Base-by-base conservation (phyloP, 1,140 invertebrate species). In the Augochlora pura region DNA sequence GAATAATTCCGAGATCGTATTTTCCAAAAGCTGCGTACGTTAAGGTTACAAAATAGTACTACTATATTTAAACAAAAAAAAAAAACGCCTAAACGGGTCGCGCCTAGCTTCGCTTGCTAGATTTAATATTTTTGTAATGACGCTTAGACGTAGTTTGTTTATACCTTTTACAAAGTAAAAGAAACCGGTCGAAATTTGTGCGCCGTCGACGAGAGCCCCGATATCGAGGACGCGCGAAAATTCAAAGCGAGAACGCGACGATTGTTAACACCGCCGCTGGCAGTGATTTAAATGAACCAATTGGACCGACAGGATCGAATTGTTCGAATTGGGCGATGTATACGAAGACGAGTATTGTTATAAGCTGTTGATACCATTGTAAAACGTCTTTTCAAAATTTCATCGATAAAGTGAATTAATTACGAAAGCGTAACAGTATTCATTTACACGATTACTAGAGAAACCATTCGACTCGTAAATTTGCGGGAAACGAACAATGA, bases 111-210 rank as follows among this genome's bases (percentile, higher is more conserved):
- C 81, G 92, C 91, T 93, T 93, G 88, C 88, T 93, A 93, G 92
- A 92, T 93, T 93, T 93, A 93, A 93, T 93, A 93, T 93, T 93
- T 93, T 93, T 93, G 91, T 93, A 93, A 93, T 88, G 83, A 91
- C 81, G 91, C 91, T 87, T 91, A 91, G 87, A 72, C 71, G 84
- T 90, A 84, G 68, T 57, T 84, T 89, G 85, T 92, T 92, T 87
- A 78, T 92, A 91, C 80, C 86, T 86, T n/a, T 81, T 16, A 69
- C 71, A 81, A 62, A 69, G 52, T 77, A 68, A 46, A n/a, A n/a
- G n/a, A n/a, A 76, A 75, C 52, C 57, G 38, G 69, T 73, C 76
- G 64, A 77, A 10, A 75, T 49, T 71, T 46, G 63, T 9, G 27
- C 57, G 21, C n/a, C 27, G 27, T 59, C 32, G 23, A 9, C 4